These are phyloP conservation scores for Dermochelys coriacea DNA, from an alignment of 2,797 vertebrate species.

Conservation along the genomic window DNA sequence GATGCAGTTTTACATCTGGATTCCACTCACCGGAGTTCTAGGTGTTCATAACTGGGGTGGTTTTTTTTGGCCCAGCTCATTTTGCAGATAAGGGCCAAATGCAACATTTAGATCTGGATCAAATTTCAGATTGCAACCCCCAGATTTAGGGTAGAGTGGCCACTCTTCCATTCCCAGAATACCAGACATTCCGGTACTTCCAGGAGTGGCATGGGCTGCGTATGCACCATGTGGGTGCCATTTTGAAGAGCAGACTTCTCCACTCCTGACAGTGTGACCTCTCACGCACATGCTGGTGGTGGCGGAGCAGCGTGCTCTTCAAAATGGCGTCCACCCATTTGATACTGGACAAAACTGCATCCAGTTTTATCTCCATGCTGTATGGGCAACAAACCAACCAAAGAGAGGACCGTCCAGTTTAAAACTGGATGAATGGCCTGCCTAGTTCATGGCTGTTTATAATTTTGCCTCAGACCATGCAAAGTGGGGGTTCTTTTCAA, in stretches of 20 bases:
- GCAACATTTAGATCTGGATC: neutral
- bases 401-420: neutral
- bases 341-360: neutral
- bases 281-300: neutral
- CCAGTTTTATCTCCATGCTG: too few relatives aligned
- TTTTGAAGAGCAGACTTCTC: neutral
- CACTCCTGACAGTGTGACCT: neutral
- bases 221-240: neutral
- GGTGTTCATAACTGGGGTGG: neutral
- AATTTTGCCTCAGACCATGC: neutral
- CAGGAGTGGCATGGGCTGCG: neutral
- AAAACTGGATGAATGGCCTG: neutral
- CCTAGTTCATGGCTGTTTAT: neutral
- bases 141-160: too few relatives aligned
- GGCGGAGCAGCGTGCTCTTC: neutral
- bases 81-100: neutral
- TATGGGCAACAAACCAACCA: neutral
- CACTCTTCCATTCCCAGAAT: neutral
- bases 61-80: neutral
- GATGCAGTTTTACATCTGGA: accelerated
- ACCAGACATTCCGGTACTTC: neutral
- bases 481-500: neutral
- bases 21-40: neutral
- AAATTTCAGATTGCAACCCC: neutral
- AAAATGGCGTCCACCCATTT: neutral